Evolutionary conservation across 2,797 vertebrate genomes (phyloP).

Genomic region (Synaphobranchus kaupii): DNA sequence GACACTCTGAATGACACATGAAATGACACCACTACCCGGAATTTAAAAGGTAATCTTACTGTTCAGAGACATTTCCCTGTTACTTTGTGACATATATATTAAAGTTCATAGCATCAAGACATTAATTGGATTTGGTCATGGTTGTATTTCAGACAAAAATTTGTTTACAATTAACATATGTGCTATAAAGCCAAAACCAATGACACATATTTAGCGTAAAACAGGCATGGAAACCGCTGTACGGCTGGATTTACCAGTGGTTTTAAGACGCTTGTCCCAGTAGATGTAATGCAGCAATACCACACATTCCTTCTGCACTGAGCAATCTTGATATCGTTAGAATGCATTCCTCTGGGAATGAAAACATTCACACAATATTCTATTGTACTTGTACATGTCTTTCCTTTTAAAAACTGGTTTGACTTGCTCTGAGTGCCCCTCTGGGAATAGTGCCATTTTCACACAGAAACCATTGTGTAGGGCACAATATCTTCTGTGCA

Average conservation of each 20-base stretch:
- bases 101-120: no score
- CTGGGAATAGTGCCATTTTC: conserved; percentile 2
- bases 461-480: conserved; percentile 1
- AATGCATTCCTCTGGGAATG: not conserved
- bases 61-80: not conserved
- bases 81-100: not conserved
- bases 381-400: conserved; percentile 12
- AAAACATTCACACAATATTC: not conserved
- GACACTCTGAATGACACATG: not conserved
- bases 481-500: not conserved
- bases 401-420: conserved; percentile 9
- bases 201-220: not conserved
- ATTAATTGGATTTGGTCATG: not conserved
- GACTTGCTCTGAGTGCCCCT: not conserved
- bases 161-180: not conserved
- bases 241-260: not conserved
- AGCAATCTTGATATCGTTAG: conserved; percentile 6
- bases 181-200: not conserved
- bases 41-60: not conserved
- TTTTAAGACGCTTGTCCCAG: not conserved
- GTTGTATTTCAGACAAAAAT: not conserved
- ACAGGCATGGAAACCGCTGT: not conserved
- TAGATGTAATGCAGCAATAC: not conserved
- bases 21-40: conserved; percentile 18
- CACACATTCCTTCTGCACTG: not conserved